Percentiles rank a stretch among this genome's conserved stretches.
These are phyloP conservation scores for Chroicocephalus ridibundus DNA, from an alignment of 2,113 vertebrate genomes.

Conservation along the genomic window DNA sequence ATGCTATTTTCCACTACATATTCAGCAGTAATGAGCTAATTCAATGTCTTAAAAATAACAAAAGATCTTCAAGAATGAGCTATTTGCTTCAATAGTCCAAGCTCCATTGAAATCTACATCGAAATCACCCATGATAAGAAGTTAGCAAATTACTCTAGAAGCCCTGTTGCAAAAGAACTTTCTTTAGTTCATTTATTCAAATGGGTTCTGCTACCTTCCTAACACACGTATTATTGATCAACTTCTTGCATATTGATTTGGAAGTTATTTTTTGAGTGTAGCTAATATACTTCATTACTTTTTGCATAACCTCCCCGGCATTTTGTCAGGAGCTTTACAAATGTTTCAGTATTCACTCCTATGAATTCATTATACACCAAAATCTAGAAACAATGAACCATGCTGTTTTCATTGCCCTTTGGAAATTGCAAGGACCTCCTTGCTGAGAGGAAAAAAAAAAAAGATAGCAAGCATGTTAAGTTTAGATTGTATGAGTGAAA, in stretches of 20 bases:
- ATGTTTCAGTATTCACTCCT: neutral
- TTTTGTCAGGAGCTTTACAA: neutral
- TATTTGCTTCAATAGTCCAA: conserved; percentile 44
- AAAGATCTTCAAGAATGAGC: conserved; percentile 63
- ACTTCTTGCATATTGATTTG: neutral
- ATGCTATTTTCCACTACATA: conserved; percentile 71
- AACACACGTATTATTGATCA: neutral
- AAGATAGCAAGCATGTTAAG: neutral
- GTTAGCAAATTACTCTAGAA: conserved; percentile 1
- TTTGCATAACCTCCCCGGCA: neutral
- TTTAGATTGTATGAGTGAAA: conserved; percentile 3
- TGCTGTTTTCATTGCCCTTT: neutral
- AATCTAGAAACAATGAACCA: neutral
- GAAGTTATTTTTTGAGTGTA: neutral
- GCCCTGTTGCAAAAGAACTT: neutral
- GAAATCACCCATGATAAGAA: conserved; percentile 30
- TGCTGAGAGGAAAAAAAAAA: neutral
- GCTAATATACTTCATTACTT: neutral
- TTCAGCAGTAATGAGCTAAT: conserved; percentile 70
- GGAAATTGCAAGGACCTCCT: neutral
- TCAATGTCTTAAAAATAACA: conserved; percentile 69
- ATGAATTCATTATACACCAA: neutral
- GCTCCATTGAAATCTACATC: conserved; percentile 22
- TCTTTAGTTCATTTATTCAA: neutral
- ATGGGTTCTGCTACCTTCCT: neutral